Evolutionary conservation across 2,888 invertebrate species (phyloP).

Genomic region (Cyrtodaria siliqua): DNA sequence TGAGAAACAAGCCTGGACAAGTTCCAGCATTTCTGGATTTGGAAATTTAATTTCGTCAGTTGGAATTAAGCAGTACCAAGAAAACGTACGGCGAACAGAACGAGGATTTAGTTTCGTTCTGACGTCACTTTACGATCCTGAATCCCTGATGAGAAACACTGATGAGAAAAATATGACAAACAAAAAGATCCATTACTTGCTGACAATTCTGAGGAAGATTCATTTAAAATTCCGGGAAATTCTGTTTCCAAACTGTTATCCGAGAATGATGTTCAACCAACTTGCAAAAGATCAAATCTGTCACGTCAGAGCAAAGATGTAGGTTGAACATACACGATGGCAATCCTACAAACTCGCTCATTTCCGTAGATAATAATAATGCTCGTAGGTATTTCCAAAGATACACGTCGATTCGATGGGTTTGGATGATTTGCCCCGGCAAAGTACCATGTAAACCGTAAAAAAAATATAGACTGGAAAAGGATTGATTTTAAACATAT

Average conservation of each 20-base stretch:
- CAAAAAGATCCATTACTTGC: conserved; percentile 9
- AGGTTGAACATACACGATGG: no score
- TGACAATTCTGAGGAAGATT: conserved; percentile 36
- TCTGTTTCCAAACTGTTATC: conserved; percentile 10
- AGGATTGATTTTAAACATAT: no score
- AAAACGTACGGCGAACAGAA: conserved; percentile 20
- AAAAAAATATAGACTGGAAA: no score
- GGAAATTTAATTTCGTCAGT: conserved; percentile 33
- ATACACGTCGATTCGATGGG: no score
- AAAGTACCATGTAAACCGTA: no score
- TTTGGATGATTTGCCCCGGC: no score
- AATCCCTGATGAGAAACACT: not conserved
- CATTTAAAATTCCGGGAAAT: conserved; percentile 31
- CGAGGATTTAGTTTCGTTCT: conserved; percentile 49
- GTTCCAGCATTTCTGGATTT: conserved; percentile 43
- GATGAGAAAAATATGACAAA: not conserved
- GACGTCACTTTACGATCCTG: conserved; percentile 20
- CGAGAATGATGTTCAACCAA: no score
- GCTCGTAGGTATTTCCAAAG: no score
- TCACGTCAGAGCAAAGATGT: no score
- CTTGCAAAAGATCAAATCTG: no score
- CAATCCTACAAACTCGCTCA: no score
- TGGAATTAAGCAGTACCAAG: conserved; percentile 44
- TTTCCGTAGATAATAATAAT: no score
- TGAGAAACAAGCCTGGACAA: conserved; percentile 29